phyloP scores from a whole-genome alignment of 2,113 vertebrate species.

The Dicerorhinus sumatrensis region DNA sequence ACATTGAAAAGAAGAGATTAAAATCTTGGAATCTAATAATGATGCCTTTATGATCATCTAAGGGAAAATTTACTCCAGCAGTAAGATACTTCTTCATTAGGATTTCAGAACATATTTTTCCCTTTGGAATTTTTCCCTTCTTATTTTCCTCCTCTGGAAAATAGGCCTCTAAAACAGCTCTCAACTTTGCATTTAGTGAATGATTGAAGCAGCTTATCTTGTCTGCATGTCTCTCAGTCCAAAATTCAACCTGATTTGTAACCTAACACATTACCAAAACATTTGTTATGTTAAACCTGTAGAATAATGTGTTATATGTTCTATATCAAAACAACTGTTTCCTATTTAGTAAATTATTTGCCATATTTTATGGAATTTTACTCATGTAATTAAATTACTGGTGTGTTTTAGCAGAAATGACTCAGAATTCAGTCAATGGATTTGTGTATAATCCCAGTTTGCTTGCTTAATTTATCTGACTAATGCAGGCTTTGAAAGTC shows the following conservation, averaged over 20 bases:
- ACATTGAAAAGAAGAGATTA: not conserved
- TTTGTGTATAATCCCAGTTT: not conserved
- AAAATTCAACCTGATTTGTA: not conserved
- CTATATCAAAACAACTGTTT: not conserved
- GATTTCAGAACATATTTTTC: not conserved
- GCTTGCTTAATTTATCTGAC: not conserved
- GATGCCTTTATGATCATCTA: not conserved
- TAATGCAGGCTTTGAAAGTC: not conserved
- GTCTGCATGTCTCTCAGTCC: not conserved
- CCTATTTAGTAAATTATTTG: not conserved
- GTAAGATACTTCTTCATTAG: not conserved
- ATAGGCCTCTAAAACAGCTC: not conserved
- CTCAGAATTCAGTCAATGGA: not conserved
- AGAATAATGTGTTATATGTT: not conserved
- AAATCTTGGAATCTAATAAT: constrained; percentile 13
- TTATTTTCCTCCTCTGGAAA: constrained; percentile 27
- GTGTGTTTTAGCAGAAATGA: not conserved
- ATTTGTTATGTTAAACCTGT: not conserved
- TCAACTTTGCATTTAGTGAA: not conserved
- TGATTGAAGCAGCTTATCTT: not conserved
- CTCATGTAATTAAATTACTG: not conserved
- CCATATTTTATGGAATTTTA: not conserved
- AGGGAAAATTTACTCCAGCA: not conserved
- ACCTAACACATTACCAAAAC: not conserved
- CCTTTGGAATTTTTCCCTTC: not conserved